Base-by-base conservation (phyloP, 2,113 vertebrate species). In the western clawed frog (Xenopus tropicalis) region DNA sequence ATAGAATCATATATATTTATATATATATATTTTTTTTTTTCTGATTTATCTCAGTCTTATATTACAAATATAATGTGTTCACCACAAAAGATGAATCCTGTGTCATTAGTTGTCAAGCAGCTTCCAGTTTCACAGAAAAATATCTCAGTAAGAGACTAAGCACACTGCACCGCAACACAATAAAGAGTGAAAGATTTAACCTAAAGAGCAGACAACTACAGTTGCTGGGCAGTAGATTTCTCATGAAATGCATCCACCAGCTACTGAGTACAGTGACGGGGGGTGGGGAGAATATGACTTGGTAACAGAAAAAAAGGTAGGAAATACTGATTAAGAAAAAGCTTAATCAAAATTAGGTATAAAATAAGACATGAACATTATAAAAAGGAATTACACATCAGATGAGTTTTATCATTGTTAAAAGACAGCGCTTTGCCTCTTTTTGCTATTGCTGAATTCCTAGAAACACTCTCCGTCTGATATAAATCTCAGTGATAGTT, bases 311-410 rank as follows among this genome's bases (percentile, higher is more conserved):
- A 84, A 81, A 88, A 84, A 83, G 85, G 86, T 89, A 88, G 87
- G 89, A 90, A 89, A 85, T 88, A 91, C 90, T 87, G 89, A 91
- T 92, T 88, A 88, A 48, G 77, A 83, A 82, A 80, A 84, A 89
- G 88, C 86, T 88, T 91, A 89, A 90, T 85, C 79, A 84, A 88
- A 86, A 90, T 80, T 87, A 88, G 85, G 79, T 87, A 78, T 85
- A 78, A 77, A 83, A 86, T 79, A 78, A 83, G 80, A 80, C 84
- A 82, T 83, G 71, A 17, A 78, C 72, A 77, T 66, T 68, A 82
- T 79, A 84, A 14, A 85, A 78, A 84, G 24, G 83, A 86, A 83
- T 77, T 64, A 69, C 83, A 54, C 25, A 63, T 22, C 58, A 59
- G 17, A 12, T 67, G 46, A 21, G 3, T 29, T 23, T 46, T 68